These are phyloP conservation scores for Tapirus indicus DNA, from an alignment of 2,797 vertebrate species.

Conservation along the genomic window DNA sequence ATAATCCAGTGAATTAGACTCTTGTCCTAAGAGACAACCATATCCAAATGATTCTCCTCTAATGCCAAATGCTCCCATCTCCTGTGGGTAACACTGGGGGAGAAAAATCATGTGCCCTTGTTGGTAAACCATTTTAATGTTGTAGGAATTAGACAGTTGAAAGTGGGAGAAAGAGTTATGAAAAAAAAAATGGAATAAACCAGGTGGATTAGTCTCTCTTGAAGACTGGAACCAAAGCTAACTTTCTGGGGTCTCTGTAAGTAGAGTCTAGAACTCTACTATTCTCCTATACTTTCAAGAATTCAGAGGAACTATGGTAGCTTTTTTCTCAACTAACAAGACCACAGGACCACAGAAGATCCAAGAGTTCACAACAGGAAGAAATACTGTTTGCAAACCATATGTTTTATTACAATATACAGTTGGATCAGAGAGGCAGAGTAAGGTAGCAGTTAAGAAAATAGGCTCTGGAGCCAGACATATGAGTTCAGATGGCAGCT, in stretches of 20 bases:
- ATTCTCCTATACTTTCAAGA: not conserved
- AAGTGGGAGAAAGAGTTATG: not conserved
- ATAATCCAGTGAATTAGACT: not conserved
- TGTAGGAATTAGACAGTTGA: not conserved
- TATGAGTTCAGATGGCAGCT: not conserved
- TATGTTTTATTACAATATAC: not conserved
- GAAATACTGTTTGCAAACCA: not conserved
- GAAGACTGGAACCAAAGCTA: not conserved
- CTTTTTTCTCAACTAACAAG: not conserved
- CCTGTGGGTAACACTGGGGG: not conserved
- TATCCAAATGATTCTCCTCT: not conserved
- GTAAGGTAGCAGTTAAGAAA: not conserved
- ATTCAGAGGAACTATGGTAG: not conserved
- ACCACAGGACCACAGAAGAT: not conserved
- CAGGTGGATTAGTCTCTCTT: not conserved
- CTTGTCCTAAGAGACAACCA: not conserved
- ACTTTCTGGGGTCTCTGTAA: not conserved
- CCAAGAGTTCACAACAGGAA: conserved; percentile 23
- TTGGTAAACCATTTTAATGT: not conserved
- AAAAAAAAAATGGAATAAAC: not conserved
- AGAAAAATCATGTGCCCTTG: not conserved
- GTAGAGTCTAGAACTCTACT: not conserved
- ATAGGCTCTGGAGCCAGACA: not conserved
- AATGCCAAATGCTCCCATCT: not conserved
- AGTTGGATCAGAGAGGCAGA: not conserved